Base-by-base conservation (phyloP, 2,888 invertebrate genomes). In the Metalampra italica region DNA sequence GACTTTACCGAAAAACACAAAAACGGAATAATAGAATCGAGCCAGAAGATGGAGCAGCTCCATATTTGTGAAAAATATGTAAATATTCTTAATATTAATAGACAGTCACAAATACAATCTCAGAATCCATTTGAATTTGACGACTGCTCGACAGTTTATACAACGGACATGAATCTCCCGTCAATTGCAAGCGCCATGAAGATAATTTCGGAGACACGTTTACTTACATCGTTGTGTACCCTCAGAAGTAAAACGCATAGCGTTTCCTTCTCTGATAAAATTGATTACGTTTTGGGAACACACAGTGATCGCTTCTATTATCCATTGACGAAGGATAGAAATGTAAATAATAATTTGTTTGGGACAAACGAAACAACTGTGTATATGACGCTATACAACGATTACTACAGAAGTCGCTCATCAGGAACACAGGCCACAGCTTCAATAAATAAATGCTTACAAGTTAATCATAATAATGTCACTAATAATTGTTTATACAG, bases 401-500 rank as follows among this genome's bases (percentile, higher is more conserved):
- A 82, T 45, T 60, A 59, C 48, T 62, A 52, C 50, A 62, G 45
- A 22, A 60, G 50, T 52, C 68, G 64, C 29, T 64, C 70, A 36
- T 78, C 77, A 32, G 78, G 79, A 34, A 81, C 88, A 15, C 88
- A 89, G 60, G 88, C 88, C n/a, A 85, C 87, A 41, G 86, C 82
- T 51, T 79, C 79, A 9, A 65, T 89, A 30, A 88, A 89, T 60
- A 89, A 89, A 69, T 85, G 86, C 57, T 68, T 87, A 49, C 88
- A 89, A 72, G 81, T 75, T 12, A 13, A 22, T 36, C 37, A 50
- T 14, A n/a, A n/a, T 9, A 11, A 22, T 29, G 29, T 15, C 14
- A 8, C 3, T 13, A n/a, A 43, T 13, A 45, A 22, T 14, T 8
- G 13, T 38, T 29, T 9, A 45, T 13, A 12, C 29, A 29, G n/a